Evolutionary conservation across 2,888 invertebrate genomes (phyloP).

Genomic region (Vesta saturnalis): DNA sequence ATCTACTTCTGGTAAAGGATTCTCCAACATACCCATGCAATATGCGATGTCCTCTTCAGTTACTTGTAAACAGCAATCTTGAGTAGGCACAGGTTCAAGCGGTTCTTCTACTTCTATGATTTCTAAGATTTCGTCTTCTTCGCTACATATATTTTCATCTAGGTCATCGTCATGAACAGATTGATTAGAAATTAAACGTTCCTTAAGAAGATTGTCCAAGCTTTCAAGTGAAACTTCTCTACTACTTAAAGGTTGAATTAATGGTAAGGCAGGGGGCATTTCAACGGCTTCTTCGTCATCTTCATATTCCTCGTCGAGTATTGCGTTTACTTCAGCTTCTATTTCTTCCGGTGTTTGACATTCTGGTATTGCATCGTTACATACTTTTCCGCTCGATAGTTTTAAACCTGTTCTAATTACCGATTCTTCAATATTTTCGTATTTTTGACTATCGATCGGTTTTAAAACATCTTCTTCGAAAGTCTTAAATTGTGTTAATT

Average conservation of each 20-base stretch:
- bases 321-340: slow-evolving; percentile 42
- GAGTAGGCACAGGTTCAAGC: slow-evolving; percentile 85
- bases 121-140: slow-evolving; percentile 80
- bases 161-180: slow-evolving; percentile 63
- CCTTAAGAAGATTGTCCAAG: slow-evolving; percentile 79
- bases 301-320: slow-evolving; percentile 70
- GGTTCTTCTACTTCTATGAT: slow-evolving; percentile 84
- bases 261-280: slow-evolving; percentile 82
- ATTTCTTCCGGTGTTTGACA: slow-evolving; percentile 54
- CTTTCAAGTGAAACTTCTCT: slow-evolving; percentile 86
- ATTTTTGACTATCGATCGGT: slow-evolving; percentile 65
- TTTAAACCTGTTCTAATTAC: slow-evolving; percentile 71
- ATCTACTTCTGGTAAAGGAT: slow-evolving; percentile 77
- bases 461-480: slow-evolving; percentile 64
- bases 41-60: slow-evolving; percentile 93
- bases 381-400: slow-evolving; percentile 48
- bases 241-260: slow-evolving; percentile 82
- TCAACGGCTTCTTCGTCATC: slow-evolving; percentile 83
- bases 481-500: slow-evolving; percentile 72
- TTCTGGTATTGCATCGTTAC: slow-evolving; percentile 55
- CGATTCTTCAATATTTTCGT: slow-evolving; percentile 69
- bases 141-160: slow-evolving; percentile 63
- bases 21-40: slow-evolving; percentile 79
- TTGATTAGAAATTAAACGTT: slow-evolving; percentile 67
- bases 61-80: slow-evolving; percentile 88